Conservation (phyloP, 1,140 invertebrate genomes). For the Ectropis grisescens region DNA sequence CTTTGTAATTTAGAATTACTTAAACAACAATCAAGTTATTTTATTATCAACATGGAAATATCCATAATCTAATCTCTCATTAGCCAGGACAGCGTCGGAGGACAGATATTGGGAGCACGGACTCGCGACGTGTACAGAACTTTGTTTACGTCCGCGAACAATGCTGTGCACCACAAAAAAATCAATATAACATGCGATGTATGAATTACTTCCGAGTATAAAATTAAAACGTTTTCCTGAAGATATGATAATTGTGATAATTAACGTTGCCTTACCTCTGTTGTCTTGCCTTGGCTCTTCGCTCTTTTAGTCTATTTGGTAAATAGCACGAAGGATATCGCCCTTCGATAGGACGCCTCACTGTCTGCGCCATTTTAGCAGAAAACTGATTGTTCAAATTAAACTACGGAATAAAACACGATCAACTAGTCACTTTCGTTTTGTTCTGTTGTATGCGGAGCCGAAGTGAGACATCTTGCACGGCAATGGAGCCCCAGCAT, state of each 20-base stretch:
- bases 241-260: background rate
- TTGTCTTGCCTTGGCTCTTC: constrained; percentile 75
- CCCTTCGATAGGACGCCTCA: constrained; percentile 65
- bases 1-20: too few relatives aligned
- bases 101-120: too few relatives aligned
- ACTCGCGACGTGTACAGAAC: too few relatives aligned
- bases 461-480: constrained; percentile 56
- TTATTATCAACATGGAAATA: too few relatives aligned
- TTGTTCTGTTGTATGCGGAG: constrained; percentile 59
- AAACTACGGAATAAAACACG: constrained; percentile 35
- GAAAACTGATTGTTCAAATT: constrained; percentile 19
- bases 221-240: too few relatives aligned
- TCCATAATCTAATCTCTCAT: too few relatives aligned
- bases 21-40: too few relatives aligned
- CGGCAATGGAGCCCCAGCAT: constrained; percentile 33
- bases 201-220: too few relatives aligned
- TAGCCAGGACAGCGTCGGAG: too few relatives aligned
- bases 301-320: constrained; percentile 78
- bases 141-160: too few relatives aligned
- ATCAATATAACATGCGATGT: too few relatives aligned
- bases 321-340: constrained; percentile 80
- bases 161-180: too few relatives aligned
- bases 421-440: constrained; percentile 63
- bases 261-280: constrained; percentile 65
- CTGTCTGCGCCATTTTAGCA: constrained; percentile 55